phyloP scores from a whole-genome alignment of 1,140 invertebrate species.

The Heliothis subflexa region DNA sequence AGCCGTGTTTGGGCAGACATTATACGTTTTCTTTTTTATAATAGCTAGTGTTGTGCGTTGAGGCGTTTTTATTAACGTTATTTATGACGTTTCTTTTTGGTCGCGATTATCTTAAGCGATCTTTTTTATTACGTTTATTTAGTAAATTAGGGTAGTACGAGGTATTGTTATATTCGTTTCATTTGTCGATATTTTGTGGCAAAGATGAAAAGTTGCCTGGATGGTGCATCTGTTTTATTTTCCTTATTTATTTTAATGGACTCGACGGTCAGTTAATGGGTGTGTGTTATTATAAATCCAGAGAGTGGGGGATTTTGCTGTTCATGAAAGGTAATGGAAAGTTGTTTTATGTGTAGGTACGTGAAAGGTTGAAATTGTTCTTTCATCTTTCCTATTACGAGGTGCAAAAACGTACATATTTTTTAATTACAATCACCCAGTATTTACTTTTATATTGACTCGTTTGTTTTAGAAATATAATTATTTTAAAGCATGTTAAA shows the following conservation, averaged over 20 bases:
- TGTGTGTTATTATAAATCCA: slow-evolving; percentile 17
- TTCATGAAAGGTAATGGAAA: slow-evolving; percentile 21
- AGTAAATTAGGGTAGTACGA: slow-evolving; percentile 41
- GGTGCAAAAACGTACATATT: too few relatives aligned
- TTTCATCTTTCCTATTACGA: neutral
- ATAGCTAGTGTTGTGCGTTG: slow-evolving; percentile 49
- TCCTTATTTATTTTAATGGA: slow-evolving; percentile 21
- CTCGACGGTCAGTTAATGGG: slow-evolving; percentile 14
- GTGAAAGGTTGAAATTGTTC: neutral
- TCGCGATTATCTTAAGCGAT: slow-evolving; percentile 59
- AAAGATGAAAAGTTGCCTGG: neutral
- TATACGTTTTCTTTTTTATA: slow-evolving; percentile 58
- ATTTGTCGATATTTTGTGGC: slow-evolving; percentile 2
- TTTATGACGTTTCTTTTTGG: slow-evolving; percentile 62
- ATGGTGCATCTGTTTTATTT: neutral
- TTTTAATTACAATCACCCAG: too few relatives aligned
- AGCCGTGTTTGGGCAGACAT: slow-evolving; percentile 57
- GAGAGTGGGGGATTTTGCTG: too few relatives aligned
- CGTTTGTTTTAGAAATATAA: too few relatives aligned
- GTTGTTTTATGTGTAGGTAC: neutral
- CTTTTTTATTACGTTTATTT: slow-evolving; percentile 48
- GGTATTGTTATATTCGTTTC: slow-evolving; percentile 5
- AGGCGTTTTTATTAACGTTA: slow-evolving; percentile 67
- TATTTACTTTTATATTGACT: too few relatives aligned
- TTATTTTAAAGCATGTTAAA: too few relatives aligned